phyloP scores from a whole-genome alignment of 1,140 invertebrate genomes.

The Drosophila micromelanica region DNA sequence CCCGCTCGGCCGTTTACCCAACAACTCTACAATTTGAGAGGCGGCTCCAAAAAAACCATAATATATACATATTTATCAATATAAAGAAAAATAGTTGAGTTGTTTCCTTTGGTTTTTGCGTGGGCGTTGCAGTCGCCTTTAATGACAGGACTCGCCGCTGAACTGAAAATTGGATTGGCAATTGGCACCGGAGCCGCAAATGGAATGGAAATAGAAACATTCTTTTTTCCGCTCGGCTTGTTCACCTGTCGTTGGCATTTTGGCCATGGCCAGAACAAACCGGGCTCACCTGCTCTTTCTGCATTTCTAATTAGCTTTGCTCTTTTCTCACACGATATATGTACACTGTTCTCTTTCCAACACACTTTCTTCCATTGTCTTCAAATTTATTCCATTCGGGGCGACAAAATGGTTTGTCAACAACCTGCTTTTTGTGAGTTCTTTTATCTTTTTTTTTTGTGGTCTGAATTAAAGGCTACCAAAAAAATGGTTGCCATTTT shows the following conservation, averaged over 20 bases:
- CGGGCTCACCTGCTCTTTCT: constrained; percentile 7
- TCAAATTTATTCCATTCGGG: background rate
- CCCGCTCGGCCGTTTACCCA: constrained; percentile 29
- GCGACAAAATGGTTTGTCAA: constrained; percentile 10
- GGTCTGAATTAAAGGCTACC: background rate
- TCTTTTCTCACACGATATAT: background rate
- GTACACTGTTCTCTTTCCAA: background rate
- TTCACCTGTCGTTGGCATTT: constrained; percentile 24
- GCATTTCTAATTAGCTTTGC: constrained; percentile 5
- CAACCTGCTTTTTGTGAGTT: background rate
- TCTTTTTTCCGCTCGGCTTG: background rate
- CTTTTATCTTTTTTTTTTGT: no score
- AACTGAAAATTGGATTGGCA: constrained; percentile 1
- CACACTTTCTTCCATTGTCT: background rate
- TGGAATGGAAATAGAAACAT: constrained; percentile 5
- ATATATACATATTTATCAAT: background rate
- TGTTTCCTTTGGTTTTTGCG: background rate
- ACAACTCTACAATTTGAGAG: background rate
- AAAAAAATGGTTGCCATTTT: background rate
- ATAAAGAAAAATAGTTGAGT: background rate
- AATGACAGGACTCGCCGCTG: constrained; percentile 15
- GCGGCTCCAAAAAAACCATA: constrained; percentile 9
- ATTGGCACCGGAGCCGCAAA: background rate
- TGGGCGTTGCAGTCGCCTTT: constrained; percentile 14
- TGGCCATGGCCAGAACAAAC: background rate